These are phyloP conservation scores for Acrocyrtus sp. DNA, from an alignment of 2,888 invertebrate genomes.

Conservation along the genomic window DNA sequence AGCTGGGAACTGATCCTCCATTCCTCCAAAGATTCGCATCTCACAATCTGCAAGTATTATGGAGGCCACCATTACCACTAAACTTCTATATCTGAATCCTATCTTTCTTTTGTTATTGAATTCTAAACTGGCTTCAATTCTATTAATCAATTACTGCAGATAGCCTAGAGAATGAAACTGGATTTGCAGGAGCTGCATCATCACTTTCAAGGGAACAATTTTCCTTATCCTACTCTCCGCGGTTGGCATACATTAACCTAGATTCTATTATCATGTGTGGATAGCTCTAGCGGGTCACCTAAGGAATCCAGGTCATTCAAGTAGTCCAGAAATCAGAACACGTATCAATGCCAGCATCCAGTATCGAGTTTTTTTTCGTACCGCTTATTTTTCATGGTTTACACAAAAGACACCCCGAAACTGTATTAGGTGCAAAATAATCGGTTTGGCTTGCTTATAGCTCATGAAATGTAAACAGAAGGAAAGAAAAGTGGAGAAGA, in stretches of 20 bases:
- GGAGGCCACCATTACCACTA: too few relatives aligned
- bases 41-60: too few relatives aligned
- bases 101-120: too few relatives aligned
- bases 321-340: conserved; percentile 19
- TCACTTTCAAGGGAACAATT: conserved; percentile 29
- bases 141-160: too few relatives aligned
- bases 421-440: conserved; percentile 9
- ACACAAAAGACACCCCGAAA: too few relatives aligned
- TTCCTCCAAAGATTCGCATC: too few relatives aligned
- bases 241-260: conserved; percentile 29
- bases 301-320: conserved; percentile 20
- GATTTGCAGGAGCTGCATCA: too few relatives aligned
- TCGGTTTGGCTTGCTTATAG: background rate
- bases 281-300: background rate
- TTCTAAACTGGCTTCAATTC: too few relatives aligned
- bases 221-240: background rate
- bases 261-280: conserved; percentile 6
- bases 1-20: too few relatives aligned
- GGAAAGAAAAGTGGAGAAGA: background rate
- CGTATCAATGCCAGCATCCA: conserved; percentile 2
- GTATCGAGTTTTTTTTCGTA: background rate
- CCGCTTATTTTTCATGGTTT: background rate
- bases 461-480: background rate
- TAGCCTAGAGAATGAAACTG: too few relatives aligned
- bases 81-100: too few relatives aligned